phyloP scores from a whole-genome alignment of 2,797 vertebrate genomes.

The Platyrinchus mystaceus region DNA sequence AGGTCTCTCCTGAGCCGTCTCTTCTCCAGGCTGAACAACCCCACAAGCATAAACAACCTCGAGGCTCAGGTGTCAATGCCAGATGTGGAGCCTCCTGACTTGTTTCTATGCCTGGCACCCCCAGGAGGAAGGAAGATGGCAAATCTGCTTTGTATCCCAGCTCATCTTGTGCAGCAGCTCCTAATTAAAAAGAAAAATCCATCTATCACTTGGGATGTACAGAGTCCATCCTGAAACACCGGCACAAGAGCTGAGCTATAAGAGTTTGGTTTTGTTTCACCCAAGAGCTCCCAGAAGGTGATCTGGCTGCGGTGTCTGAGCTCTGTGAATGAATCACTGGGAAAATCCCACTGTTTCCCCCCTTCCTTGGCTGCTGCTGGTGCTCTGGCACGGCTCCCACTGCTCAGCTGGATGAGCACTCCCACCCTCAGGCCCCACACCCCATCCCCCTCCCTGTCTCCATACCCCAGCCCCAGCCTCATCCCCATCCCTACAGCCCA shows the following conservation, averaged over 20 bases:
- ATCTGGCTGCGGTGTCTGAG: rapidly evolving
- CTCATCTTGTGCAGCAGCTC: not conserved
- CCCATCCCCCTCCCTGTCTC: not conserved
- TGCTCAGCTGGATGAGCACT: not conserved
- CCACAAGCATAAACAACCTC: not conserved
- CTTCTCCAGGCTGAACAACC: not conserved
- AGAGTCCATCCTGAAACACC: not conserved
- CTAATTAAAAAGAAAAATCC: not conserved
- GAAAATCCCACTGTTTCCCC: rapidly evolving
- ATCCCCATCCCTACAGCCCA: not conserved
- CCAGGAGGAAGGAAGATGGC: not conserved
- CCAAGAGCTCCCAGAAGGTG: not conserved
- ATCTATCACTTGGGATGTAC: not conserved
- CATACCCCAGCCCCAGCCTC: not conserved
- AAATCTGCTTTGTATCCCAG: not conserved
- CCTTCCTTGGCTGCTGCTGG: not conserved
- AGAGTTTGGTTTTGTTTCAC: not conserved
- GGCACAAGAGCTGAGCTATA: not conserved
- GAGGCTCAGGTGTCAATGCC: not conserved
- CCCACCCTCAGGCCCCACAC: not conserved
- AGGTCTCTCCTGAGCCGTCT: not conserved
- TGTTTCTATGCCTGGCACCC: not conserved
- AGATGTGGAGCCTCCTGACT: not conserved
- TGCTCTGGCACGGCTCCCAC: rapidly evolving
- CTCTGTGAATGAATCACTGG: rapidly evolving